Evolutionary conservation across 2,888 invertebrate genomes (phyloP).

Genomic region (Meiosimyza decipiens): DNA sequence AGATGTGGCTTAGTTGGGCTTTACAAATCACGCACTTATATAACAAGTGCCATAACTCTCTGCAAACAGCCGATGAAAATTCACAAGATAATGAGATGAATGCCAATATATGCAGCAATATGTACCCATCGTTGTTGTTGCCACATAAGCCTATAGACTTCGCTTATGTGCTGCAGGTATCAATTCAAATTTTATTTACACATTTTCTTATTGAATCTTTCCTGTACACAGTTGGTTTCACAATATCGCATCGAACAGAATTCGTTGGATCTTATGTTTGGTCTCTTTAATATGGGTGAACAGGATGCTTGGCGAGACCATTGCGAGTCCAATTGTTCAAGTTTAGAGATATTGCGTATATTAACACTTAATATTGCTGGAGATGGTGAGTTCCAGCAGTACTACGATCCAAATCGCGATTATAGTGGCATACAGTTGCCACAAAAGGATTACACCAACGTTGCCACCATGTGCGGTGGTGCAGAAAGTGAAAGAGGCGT

Average conservation of each 20-base stretch:
- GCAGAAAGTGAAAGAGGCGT: conserved; percentile 27
- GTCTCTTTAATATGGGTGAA: conserved; percentile 60
- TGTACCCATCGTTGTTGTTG: conserved; percentile 77
- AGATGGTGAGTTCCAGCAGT: conserved; percentile 56
- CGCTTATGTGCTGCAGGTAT: conserved; percentile 78
- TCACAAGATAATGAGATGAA: conserved; percentile 49
- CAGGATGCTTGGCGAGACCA: conserved; percentile 56
- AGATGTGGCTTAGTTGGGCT: conserved; percentile 59
- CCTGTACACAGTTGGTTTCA: conserved; percentile 50
- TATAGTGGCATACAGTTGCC: conserved; percentile 34
- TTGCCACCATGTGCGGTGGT: conserved; percentile 13
- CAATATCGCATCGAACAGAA: conserved; percentile 60
- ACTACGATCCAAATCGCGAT: conserved; percentile 51
- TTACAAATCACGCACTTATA: conserved; percentile 58
- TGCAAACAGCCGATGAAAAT: conserved; percentile 14
- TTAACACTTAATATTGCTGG: conserved; percentile 58
- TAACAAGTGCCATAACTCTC: conserved; percentile 55
- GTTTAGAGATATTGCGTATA: conserved; percentile 63
- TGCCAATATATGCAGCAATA: conserved; percentile 76
- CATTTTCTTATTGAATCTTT: neutral
- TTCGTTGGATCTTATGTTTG: conserved; percentile 58
- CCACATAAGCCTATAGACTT: conserved; percentile 79
- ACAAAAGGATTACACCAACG: neutral
- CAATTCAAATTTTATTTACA: neutral
- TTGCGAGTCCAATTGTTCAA: conserved; percentile 61